Evolutionary conservation across 1,140 invertebrate genomes (phyloP).

Genomic region (Anadara kagoshimensis): DNA sequence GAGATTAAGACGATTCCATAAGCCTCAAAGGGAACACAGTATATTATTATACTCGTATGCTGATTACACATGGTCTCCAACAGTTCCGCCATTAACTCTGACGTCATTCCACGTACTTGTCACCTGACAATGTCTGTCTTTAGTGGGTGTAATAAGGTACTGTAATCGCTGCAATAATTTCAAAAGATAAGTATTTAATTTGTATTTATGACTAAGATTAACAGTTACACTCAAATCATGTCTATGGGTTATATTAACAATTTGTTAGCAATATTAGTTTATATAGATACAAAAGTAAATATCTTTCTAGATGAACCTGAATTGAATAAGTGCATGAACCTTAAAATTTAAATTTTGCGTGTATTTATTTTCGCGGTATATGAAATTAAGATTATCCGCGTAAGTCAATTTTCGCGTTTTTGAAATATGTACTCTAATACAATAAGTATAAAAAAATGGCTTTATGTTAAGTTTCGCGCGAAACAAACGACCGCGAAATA

Average conservation of each 20-base stretch:
- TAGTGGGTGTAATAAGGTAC: slow-evolving; percentile 42
- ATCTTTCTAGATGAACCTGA: neutral
- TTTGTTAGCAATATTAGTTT: neutral
- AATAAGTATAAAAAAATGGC: too few species aligned
- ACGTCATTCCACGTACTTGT: slow-evolving; percentile 41
- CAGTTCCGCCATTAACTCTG: slow-evolving; percentile 46
- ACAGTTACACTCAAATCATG: neutral
- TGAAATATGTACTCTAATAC: neutral
- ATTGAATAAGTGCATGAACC: neutral
- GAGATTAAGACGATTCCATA: too few species aligned
- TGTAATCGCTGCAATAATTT: slow-evolving; percentile 42
- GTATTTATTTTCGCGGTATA: neutral
- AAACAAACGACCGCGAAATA: too few species aligned
- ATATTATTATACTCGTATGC: too few species aligned
- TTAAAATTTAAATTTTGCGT: neutral
- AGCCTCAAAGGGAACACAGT: too few species aligned
- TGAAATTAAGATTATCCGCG: neutral
- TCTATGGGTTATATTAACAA: neutral
- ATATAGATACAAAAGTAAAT: neutral
- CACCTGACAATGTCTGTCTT: slow-evolving; percentile 32
- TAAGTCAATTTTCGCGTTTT: too few species aligned
- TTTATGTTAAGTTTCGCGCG: too few species aligned
- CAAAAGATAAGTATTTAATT: neutral
- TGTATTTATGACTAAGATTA: neutral
- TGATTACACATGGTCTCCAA: slow-evolving; percentile 46